These are phyloP conservation scores for Dicycla oo DNA, from an alignment of 2,888 invertebrate genomes.

Conservation along the genomic window DNA sequence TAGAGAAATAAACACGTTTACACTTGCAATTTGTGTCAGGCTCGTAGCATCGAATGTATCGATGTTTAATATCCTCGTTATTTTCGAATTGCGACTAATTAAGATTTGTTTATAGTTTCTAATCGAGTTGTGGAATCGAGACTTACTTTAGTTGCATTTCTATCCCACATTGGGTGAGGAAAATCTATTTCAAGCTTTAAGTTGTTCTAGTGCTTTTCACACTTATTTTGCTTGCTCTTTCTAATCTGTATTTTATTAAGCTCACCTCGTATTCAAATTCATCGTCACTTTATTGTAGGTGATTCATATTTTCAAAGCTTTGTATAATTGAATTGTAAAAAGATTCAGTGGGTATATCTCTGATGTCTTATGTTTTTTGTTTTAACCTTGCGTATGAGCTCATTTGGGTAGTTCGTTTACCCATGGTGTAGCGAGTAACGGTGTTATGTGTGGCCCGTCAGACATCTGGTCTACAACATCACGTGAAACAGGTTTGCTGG, in stretches of 20 bases:
- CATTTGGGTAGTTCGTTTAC: slow-evolving; percentile 27
- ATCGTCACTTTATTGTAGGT: not conserved
- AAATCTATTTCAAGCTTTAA: slow-evolving; percentile 12
- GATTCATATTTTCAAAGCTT: too few species aligned
- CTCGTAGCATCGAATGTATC: slow-evolving; percentile 39
- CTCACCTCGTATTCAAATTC: not conserved
- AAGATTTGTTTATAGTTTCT: slow-evolving; percentile 38
- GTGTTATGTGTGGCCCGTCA: slow-evolving; percentile 46
- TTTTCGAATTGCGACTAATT: slow-evolving; percentile 50
- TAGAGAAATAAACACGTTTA: slow-evolving; percentile 53
- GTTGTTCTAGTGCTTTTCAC: not conserved
- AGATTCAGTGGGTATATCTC: too few species aligned
- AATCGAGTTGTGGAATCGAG: slow-evolving; percentile 22
- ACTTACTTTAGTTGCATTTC: slow-evolving; percentile 18
- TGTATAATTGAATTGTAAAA: too few species aligned
- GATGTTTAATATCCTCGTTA: slow-evolving; percentile 51
- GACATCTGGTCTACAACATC: slow-evolving; percentile 46
- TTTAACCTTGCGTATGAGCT: not conserved
- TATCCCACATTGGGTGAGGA: not conserved
- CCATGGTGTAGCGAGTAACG: slow-evolving; percentile 32
- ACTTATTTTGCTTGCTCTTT: not conserved
- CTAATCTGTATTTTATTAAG: not conserved
- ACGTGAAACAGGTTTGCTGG: slow-evolving; percentile 42
- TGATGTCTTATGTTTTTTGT: not conserved
- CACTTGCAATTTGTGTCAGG: slow-evolving; percentile 50